phyloP scores from a whole-genome alignment of 2,797 vertebrate genomes.

The Sebastes ruberrimus region DNA sequence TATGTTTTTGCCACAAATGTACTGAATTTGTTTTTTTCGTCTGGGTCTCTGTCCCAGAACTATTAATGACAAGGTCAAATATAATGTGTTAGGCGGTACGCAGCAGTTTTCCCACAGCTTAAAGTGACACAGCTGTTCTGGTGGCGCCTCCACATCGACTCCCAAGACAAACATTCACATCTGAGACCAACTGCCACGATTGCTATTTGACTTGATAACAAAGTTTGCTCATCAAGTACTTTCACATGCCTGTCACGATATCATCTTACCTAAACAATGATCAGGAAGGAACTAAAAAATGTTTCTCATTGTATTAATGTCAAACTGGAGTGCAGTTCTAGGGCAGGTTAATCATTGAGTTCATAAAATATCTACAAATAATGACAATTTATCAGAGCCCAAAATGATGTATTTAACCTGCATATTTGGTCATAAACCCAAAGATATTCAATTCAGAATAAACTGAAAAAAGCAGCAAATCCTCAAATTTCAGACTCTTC shows the following conservation, averaged over 20 bases:
- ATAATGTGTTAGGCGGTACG: not conserved
- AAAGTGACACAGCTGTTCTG: not conserved
- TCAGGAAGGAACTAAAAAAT: conserved; percentile 5
- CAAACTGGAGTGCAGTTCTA: not conserved
- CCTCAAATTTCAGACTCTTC: not conserved
- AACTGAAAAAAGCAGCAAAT: not conserved
- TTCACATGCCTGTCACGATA: conserved; percentile 5
- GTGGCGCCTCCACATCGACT: conserved; percentile 5
- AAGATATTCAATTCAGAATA: not conserved
- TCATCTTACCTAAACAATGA: not conserved
- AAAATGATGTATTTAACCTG: not conserved
- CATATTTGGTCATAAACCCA: not conserved
- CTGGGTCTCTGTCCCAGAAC: not conserved
- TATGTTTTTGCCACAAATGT: not conserved
- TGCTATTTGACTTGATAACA: conserved; percentile 33
- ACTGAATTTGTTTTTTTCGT: not conserved
- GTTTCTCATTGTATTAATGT: not conserved
- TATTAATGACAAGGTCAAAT: conserved; percentile 11
- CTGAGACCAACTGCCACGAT: conserved; percentile 7
- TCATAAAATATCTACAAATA: not conserved
- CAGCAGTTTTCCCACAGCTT: conserved; percentile 3
- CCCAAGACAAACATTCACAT: conserved; percentile 48
- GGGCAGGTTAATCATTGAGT: not conserved
- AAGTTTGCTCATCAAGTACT: conserved; percentile 15
- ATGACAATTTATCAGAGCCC: not conserved